Base-by-base conservation (phyloP, 1,140 invertebrate genomes). In the Heterodera carotae region DNA sequence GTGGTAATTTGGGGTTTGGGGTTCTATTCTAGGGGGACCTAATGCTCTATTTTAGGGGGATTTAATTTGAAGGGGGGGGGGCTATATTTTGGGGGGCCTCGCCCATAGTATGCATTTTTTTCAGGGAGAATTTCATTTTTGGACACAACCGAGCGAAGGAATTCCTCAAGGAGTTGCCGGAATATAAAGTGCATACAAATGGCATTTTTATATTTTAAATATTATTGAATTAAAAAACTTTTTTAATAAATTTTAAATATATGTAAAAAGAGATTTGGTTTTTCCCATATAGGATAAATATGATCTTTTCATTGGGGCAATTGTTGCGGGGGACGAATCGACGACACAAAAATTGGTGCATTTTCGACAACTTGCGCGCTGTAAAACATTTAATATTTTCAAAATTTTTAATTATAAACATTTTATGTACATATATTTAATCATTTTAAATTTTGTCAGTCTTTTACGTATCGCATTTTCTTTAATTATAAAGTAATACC, bases 81-180 rank as follows among this genome's bases (percentile, higher is more conserved):
- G n/a, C n/a, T n/a, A n/a, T n/a, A n/a, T n/a, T n/a, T n/a, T n/a
- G n/a, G n/a, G n/a, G n/a, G n/a, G n/a, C n/a, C n/a, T n/a, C n/a
- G n/a, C n/a, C n/a, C n/a, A n/a, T n/a, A n/a, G n/a, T n/a, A n/a
- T n/a, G n/a, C n/a, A n/a, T n/a, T n/a, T n/a, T n/a, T 18, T 56
- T 56, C 48, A 39, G 70, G 48, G 75, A 70, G 34, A 75, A 76
- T 69, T 74, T 74, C 25, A 74, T 64, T 62, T 74, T 62, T 62
- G 72, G 72, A 25, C 39, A 76, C 53, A 53, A 33, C 56, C 66
- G 70, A 8, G 34, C 75, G 27, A 75, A 70, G 33, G 34, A 15
- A 39, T 76, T 76, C 33, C 53, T 76, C 22, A 36, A 53, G 31
- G 75, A 70, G 7, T 25, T 76, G n/a, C 31, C 75, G 18, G 36